phyloP scores from a whole-genome alignment of 2,797 vertebrate species.

The Pseudotriccus pelzelni region DNA sequence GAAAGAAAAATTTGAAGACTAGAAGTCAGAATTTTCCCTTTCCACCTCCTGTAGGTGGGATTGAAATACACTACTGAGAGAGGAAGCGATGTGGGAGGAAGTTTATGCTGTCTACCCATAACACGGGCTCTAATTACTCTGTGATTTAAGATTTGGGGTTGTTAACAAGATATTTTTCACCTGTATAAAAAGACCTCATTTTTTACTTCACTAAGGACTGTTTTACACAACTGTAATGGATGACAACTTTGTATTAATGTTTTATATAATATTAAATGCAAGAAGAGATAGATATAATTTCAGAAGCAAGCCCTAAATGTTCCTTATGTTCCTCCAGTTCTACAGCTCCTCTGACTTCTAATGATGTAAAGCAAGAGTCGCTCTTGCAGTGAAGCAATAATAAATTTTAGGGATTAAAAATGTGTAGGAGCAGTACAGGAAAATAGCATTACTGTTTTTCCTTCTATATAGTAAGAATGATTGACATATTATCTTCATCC shows the following conservation, averaged over 20 bases:
- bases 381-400: background rate
- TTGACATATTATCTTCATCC: background rate
- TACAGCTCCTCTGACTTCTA: background rate
- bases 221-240: background rate
- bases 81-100: background rate
- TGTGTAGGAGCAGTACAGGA: background rate
- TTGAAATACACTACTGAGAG: constrained; percentile 10
- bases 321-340: background rate
- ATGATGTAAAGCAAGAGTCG: background rate
- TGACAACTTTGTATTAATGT: background rate
- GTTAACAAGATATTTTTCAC: constrained; percentile 7
- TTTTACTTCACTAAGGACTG: background rate
- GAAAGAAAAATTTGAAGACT: constrained; percentile 1
- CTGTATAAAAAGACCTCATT: background rate
- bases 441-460: background rate
- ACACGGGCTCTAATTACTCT: constrained; percentile 16
- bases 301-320: background rate
- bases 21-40: constrained; percentile 35
- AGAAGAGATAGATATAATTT: background rate
- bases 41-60: constrained; percentile 36
- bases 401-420: background rate
- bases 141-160: background rate
- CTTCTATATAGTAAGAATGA: background rate
- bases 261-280: background rate
- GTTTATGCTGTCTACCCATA: constrained; percentile 25